Evolutionary conservation across 2,888 invertebrate genomes (phyloP), one percentile per base, ranked within the genome.

Genomic region (Drosophila helvetica): DNA sequence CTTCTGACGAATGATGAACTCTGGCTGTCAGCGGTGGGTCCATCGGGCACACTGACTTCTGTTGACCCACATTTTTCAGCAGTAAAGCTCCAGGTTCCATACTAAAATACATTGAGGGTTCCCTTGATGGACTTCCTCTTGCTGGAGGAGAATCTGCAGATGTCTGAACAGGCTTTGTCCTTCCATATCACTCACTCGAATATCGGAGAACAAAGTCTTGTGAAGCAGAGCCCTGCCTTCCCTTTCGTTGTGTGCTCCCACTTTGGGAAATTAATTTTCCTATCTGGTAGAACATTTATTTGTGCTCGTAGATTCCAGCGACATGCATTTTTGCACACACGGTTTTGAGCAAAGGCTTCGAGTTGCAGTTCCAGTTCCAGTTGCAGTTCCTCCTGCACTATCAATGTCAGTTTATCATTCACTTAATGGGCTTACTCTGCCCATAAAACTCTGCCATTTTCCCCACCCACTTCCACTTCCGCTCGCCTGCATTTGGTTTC

Each of bases 361-460:
- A 42, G 17, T 30, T 42, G 3, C 19, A 27, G 38, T 27, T 42
- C 38, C 5, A 8, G 7, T 10, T 10, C 2, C 10, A 7, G 25
- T 7, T 1, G 8, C 27, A 27, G 27, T 8, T 30, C 10, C 30
- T 30, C 10, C 10, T 10, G 30, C 30, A 30, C 22, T 66, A 68
- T 66, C 68, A 48, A 67, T 67, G 56, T 43, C 54, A 56, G 73
- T 70, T 72, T 73, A 73, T 71, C 56, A 54, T 18, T 38, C 45
- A 38, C 48, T 48, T 53, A 69, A 69, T 68, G 45, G 67, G 56
- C 38, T 58, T 46, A 38, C 7, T n/a, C n/a, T 38, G n/a, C 17
- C 18, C 60, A 38, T 27, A 18, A 25, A 51, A 43, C n/a, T 10
- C 18, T 17, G 30, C 17, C 18, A 30, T 22, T 30, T 12, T 27